These are phyloP conservation scores for Chironomus striatipennis DNA, from an alignment of 1,140 invertebrate genomes.

Conservation along the genomic window DNA sequence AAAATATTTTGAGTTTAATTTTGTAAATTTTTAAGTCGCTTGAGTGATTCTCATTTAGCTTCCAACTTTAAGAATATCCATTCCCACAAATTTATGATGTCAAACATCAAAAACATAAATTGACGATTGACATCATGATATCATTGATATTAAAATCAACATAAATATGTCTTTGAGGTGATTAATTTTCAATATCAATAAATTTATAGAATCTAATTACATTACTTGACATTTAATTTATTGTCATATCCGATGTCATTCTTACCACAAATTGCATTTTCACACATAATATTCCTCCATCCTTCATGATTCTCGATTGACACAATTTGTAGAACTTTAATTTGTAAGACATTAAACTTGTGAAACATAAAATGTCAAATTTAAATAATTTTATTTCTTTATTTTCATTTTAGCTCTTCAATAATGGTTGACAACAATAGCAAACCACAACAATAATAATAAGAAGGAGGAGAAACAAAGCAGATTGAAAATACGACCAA, in stretches of 20 bases:
- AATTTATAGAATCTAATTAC: too few relatives aligned
- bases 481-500: slow-evolving; percentile 6
- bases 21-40: too few relatives aligned
- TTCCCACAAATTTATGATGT: too few relatives aligned
- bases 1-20: too few relatives aligned
- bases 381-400: neutral
- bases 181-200: neutral
- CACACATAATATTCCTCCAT: neutral
- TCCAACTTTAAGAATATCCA: too few relatives aligned
- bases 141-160: neutral
- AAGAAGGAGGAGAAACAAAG: neutral
- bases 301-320: neutral
- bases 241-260: neutral
- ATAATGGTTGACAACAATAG: neutral
- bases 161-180: neutral
- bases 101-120: too few relatives aligned
- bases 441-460: neutral
- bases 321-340: neutral
- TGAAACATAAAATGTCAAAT: neutral
- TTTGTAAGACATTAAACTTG: too few relatives aligned
- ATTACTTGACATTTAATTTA: neutral
- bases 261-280: neutral
- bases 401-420: neutral
- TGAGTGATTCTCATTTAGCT: too few relatives aligned
- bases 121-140: neutral